These are phyloP conservation scores for Calliopum simillimum DNA, from an alignment of 2,888 invertebrate species.

Conservation along the genomic window DNA sequence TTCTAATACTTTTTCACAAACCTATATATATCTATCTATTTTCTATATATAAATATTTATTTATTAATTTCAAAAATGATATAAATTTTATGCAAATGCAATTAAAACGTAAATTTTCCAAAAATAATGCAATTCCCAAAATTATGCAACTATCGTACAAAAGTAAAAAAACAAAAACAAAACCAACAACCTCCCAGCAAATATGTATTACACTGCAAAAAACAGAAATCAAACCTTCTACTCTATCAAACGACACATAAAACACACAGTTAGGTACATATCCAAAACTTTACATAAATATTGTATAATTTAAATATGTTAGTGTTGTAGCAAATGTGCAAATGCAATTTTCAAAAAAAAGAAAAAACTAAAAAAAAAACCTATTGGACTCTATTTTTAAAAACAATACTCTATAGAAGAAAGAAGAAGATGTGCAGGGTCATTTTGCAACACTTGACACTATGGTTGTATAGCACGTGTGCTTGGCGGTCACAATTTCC, in stretches of 20 bases:
- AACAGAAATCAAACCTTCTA: background rate
- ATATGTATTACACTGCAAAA: background rate
- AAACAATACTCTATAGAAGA: too few species aligned
- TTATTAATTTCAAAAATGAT: background rate
- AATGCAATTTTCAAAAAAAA: background rate
- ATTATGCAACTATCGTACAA: background rate
- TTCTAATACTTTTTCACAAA: background rate
- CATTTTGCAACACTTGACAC: background rate
- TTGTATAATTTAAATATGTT: slow-evolving; percentile 1
- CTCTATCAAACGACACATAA: background rate
- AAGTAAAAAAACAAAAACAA: slow-evolving; percentile 34
- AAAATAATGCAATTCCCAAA: background rate
- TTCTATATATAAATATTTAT: slow-evolving; percentile 1
- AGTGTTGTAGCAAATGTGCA: background rate
- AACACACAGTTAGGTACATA: slow-evolving; percentile 43
- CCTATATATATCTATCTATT: background rate
- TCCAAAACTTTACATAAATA: slow-evolving; percentile 30
- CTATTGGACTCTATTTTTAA: too few species aligned
- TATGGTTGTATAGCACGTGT: slow-evolving; percentile 18
- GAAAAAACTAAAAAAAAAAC: too few species aligned
- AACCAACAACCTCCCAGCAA: background rate
- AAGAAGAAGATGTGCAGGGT: too few species aligned
- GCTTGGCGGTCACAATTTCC: slow-evolving; percentile 12
- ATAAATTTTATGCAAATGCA: slow-evolving; percentile 2
- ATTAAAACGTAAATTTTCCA: background rate